phyloP scores from a whole-genome alignment of 2,113 vertebrate genomes.

The Piprites chloris region DNA sequence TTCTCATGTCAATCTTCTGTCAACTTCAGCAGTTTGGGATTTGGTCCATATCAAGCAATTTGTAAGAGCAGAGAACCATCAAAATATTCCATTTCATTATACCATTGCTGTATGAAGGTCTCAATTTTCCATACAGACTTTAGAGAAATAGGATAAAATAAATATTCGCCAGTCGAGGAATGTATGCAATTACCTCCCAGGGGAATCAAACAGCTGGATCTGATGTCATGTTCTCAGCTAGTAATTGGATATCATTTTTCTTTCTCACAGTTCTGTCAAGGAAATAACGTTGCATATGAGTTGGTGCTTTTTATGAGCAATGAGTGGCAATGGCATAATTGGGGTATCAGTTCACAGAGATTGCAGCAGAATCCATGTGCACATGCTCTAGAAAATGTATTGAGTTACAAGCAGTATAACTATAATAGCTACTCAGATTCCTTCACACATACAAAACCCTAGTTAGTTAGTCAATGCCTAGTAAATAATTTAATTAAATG shows the following conservation, averaged over 20 bases:
- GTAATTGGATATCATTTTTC: not conserved
- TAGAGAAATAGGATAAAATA: not conserved
- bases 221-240: not conserved
- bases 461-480: not conserved
- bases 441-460: not conserved
- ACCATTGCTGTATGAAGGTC: not conserved
- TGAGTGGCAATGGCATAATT: not conserved
- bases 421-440: not conserved
- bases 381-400: not conserved
- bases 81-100: not conserved
- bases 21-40: not conserved
- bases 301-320: not conserved
- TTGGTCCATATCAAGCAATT: not conserved
- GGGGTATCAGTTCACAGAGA: not conserved
- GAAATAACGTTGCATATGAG: not conserved
- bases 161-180: not conserved
- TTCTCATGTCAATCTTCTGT: not conserved
- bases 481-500: constrained; percentile 45
- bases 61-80: not conserved
- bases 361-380: not conserved
- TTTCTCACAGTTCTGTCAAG: not conserved
- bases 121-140: not conserved
- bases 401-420: not conserved
- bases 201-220: not conserved
- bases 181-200: not conserved